Percentiles rank a stretch among this genome's conserved stretches.
Conservation (phyloP, 2,888 invertebrate species). For the Patella caerulea region DNA sequence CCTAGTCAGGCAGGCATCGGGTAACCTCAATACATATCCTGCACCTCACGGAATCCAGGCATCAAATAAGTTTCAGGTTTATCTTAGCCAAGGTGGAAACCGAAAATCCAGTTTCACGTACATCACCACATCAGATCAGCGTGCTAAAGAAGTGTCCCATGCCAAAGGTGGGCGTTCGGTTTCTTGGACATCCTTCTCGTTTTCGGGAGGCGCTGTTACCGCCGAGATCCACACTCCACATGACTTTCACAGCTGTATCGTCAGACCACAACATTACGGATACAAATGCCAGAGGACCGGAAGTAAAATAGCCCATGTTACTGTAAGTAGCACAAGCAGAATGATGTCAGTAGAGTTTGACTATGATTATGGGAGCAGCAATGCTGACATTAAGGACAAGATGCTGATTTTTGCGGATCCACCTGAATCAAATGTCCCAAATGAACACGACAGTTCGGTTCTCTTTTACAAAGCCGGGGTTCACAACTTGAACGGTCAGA, state of each 20-base stretch:
- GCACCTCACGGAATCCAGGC: no score
- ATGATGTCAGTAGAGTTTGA: slow-evolving; percentile 37
- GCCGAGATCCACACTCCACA: slow-evolving; percentile 29
- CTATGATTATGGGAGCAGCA: slow-evolving; percentile 24
- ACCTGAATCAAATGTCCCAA: slow-evolving; percentile 27
- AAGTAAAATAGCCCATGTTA: slow-evolving; percentile 29
- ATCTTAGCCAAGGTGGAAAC: no score
- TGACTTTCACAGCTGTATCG: slow-evolving; percentile 31
- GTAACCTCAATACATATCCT: no score
- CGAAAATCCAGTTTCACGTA: no score
- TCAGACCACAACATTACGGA: slow-evolving; percentile 28
- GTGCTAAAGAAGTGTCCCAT: no score
- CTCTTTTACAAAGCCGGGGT: slow-evolving; percentile 30
- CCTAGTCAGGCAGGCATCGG: no score
- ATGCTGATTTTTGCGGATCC: slow-evolving; percentile 32
- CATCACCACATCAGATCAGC: no score
- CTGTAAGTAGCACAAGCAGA: slow-evolving; percentile 15
- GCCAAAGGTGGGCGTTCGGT: no score
- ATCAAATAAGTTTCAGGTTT: no score
- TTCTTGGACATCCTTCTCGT: no score
- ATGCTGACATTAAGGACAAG: slow-evolving; percentile 30
- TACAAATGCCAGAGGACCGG: slow-evolving; percentile 22
- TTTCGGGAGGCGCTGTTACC: slow-evolving; percentile 17
- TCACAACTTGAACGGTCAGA: slow-evolving; percentile 31
- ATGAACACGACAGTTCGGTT: slow-evolving; percentile 18